Base-by-base conservation (phyloP, 2,113 vertebrate species). In the Calonectris borealis region DNA sequence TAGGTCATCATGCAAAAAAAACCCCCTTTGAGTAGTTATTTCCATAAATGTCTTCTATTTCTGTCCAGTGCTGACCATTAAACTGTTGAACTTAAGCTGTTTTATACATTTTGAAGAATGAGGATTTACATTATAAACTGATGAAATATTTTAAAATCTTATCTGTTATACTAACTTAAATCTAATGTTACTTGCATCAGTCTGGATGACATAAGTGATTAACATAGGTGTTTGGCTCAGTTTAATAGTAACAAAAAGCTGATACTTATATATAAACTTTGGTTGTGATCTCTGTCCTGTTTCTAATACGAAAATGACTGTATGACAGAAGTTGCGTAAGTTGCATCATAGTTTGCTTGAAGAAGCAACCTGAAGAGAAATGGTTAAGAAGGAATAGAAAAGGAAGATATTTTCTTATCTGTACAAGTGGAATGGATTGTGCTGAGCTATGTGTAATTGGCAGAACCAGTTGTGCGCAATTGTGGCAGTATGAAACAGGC, bases 41-140 rank as follows among this genome's bases (percentile, higher is more conserved):
- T 94, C 86, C 89, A 96, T 95, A 94, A 95, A 95, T 54, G 83
- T 88, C 79, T 76, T 94, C 27, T 86, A 49, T 92, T 97, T 93
- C 71, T 96, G 71, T 95, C 64, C 88, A 78, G 66, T 93, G 71
- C 75, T 95, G 93, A 94, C 79, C 58, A 52, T 96, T 93, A 66
- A 96, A 92, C 40, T 92, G 93, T 81, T 95, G 96, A 94, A 94
- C 79, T 76, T 90, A 42, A 88, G 38, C 72, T 92, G 42, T 88
- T 94, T 75, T 75, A 94, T 91, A 83, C 15, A 38, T 94, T 73
- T 88, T 3, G 9, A 88, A 92, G 65, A 68, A 62, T 72, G 69
- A 73, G 64, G 60, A 69, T 94, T 94, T 96, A 54, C 51, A 62
- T 40, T 92, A 88, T 92, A 77, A 92, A 83, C 79, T 49, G 36